Evolutionary conservation across 2,113 vertebrate genomes (phyloP).

Genomic region (Seriola aureovittata): DNA sequence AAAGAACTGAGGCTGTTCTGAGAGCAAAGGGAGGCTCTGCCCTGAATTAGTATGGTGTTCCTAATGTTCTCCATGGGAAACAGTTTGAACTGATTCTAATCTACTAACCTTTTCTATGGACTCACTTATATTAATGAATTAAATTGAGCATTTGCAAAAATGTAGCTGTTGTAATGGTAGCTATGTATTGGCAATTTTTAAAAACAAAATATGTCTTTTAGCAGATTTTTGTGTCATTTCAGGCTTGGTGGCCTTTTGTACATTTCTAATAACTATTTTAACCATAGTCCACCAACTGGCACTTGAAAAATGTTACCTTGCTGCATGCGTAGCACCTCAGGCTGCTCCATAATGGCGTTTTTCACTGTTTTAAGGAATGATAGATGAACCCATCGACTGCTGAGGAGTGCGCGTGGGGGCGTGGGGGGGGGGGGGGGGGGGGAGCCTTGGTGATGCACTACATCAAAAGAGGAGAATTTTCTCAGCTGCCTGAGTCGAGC

Average conservation of each 20-base stretch:
- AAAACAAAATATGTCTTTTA: background rate
- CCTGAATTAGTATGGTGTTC: too few relatives aligned
- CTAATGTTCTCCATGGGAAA: background rate
- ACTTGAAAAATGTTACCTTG: slow-evolving; percentile 44
- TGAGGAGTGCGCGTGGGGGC: background rate
- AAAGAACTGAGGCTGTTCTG: background rate
- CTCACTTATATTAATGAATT: background rate
- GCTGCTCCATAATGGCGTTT: slow-evolving; percentile 19
- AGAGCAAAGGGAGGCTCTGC: too few relatives aligned
- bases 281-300: slow-evolving; percentile 8
- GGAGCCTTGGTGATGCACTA: slow-evolving; percentile 14
- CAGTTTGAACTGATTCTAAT: background rate
- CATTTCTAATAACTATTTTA: background rate
- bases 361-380: slow-evolving; percentile 53
- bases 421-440: too few relatives aligned
- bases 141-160: background rate
- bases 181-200: background rate
- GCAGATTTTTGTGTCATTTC: background rate
- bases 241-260: background rate
- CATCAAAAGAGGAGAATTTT: slow-evolving; percentile 52
- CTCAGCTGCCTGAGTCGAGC: slow-evolving; percentile 15
- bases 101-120: background rate
- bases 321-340: slow-evolving; percentile 23
- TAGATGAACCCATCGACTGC: slow-evolving; percentile 53
- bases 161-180: background rate